Evolutionary conservation across 2,888 invertebrate genomes (phyloP).

Genomic region (Rotaria macrura): DNA sequence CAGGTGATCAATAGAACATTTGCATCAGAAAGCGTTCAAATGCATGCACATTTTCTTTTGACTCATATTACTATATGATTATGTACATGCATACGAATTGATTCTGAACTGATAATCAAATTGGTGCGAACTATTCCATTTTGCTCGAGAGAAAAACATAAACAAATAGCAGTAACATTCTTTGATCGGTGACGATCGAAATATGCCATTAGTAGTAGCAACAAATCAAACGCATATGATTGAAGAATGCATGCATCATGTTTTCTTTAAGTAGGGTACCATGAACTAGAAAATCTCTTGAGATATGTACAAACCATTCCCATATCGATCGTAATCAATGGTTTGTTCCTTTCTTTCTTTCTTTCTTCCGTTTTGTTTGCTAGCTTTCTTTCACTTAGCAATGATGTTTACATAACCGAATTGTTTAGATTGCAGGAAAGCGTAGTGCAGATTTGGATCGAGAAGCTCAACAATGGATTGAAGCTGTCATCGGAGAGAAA

Average conservation of each 20-base stretch:
- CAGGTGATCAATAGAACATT: neutral
- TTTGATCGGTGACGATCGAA: too few species aligned
- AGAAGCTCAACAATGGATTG: slow-evolving; percentile 82
- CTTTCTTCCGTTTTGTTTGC: too few species aligned
- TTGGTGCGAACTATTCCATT: neutral
- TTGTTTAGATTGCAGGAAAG: slow-evolving; percentile 34
- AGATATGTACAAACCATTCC: neutral
- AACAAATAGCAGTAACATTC: too few species aligned
- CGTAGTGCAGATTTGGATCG: slow-evolving; percentile 47
- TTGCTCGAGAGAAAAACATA: neutral
- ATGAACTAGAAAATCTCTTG: neutral
- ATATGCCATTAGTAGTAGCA: too few species aligned
- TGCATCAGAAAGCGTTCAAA: neutral
- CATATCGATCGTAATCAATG: neutral
- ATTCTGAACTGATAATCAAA: neutral
- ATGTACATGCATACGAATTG: neutral
- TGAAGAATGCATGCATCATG: too few species aligned
- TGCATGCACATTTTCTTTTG: neutral
- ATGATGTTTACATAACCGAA: neutral
- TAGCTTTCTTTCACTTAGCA: too few species aligned
- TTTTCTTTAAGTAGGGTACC: neutral
- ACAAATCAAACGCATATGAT: too few species aligned
- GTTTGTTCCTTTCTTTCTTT: neutral
- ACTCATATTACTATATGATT: too few species aligned
- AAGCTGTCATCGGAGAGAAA: slow-evolving; percentile 71